These are phyloP conservation scores for Nothocercus julius DNA, from an alignment of 2,113 vertebrate genomes.

Conservation along the genomic window DNA sequence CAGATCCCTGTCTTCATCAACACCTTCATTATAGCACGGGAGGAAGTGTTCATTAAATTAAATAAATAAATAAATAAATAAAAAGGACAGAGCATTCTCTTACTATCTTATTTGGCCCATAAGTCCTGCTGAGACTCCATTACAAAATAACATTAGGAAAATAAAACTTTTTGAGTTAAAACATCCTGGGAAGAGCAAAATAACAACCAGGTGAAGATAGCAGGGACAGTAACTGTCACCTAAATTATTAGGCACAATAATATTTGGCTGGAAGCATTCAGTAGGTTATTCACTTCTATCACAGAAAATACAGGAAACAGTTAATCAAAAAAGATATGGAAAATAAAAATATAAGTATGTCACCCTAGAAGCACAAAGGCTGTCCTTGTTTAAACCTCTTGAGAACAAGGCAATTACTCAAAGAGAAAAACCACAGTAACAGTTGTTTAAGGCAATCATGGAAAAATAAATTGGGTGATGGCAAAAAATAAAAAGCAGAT, in stretches of 20 bases:
- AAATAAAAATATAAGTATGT: background rate
- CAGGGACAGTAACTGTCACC: background rate
- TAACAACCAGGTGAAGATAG: background rate
- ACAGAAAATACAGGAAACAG: background rate
- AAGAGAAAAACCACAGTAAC: background rate
- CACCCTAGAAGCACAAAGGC: background rate
- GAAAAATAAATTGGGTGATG: background rate
- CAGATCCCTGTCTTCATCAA: background rate
- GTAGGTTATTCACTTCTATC: background rate
- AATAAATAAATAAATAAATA: background rate
- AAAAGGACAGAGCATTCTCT: background rate
- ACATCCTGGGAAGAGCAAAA: background rate
- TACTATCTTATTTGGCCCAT: background rate
- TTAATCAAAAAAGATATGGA: background rate
- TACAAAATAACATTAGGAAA: background rate
- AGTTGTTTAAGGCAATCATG: background rate
- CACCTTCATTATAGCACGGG: background rate
- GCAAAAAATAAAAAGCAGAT: slow-evolving; percentile 2
- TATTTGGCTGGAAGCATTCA: background rate
- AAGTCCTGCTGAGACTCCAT: background rate
- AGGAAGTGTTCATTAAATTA: too few species aligned
- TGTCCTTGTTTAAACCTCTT: slow-evolving; percentile 11
- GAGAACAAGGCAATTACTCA: slow-evolving; percentile 14
- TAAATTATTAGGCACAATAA: background rate
- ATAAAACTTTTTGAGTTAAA: background rate